Evolutionary conservation across 2,888 invertebrate genomes (phyloP).

Genomic region (Eremobia ochroleuca): DNA sequence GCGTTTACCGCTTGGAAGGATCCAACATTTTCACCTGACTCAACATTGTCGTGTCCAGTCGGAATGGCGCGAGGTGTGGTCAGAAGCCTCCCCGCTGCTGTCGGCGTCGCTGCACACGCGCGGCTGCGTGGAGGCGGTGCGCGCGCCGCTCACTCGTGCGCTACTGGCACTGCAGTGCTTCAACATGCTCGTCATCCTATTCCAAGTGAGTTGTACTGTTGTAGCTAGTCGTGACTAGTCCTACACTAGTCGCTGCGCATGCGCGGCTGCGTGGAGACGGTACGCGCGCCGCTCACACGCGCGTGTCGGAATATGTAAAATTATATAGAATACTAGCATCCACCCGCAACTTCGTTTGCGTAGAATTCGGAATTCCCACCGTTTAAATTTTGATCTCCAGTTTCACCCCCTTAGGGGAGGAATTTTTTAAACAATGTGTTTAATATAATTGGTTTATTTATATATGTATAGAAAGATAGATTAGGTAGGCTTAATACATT

Average conservation of each 20-base stretch:
- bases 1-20: no score
- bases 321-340: no score
- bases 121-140: slow-evolving; percentile 85
- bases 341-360: no score
- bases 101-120: slow-evolving; percentile 83
- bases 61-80: slow-evolving; percentile 77
- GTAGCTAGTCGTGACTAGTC: not conserved
- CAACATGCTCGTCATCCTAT: slow-evolving; percentile 78
- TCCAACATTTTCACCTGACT: not conserved
- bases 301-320: no score
- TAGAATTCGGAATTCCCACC: no score
- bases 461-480: no score
- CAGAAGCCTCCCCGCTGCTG: slow-evolving; percentile 73
- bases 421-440: no score
- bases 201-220: slow-evolving; percentile 75
- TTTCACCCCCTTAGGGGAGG: no score
- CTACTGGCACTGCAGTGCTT: slow-evolving; percentile 81
- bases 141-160: slow-evolving; percentile 81
- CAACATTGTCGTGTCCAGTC: slow-evolving; percentile 62
- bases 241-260: slow-evolving; percentile 78
- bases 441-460: no score
- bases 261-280: slow-evolving; percentile 84
- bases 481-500: no score
- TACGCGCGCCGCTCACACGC: slow-evolving; percentile 80
- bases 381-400: no score